phyloP scores from a whole-genome alignment of 2,888 invertebrate species.

The Troglohyphantes excavatus region DNA sequence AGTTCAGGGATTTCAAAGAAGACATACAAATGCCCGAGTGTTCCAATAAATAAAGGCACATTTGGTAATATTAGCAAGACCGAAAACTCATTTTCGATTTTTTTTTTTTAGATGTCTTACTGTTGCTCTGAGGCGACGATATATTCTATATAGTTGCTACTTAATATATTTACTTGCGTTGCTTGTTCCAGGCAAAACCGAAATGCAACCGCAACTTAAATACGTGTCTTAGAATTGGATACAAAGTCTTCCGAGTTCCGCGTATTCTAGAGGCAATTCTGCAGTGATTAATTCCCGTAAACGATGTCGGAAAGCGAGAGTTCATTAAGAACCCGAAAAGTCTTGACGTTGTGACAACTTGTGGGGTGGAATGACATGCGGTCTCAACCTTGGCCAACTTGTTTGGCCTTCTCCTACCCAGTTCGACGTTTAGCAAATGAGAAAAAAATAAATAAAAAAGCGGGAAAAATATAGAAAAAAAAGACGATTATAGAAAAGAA shows the following conservation, averaged over 20 bases:
- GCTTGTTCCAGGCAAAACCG: no score
- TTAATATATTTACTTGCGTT: no score
- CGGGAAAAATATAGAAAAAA: no score
- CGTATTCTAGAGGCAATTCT: neutral
- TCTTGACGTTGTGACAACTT: constrained; percentile 68
- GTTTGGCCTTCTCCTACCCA: constrained; percentile 56
- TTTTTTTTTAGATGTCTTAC: no score
- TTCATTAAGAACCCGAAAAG: constrained; percentile 47
- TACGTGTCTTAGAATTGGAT: neutral
- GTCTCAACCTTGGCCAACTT: constrained; percentile 70
- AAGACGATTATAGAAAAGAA: no score
- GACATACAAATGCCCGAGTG: no score
- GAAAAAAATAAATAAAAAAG: neutral
- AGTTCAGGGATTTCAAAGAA: no score
- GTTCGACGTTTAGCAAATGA: constrained; percentile 44
- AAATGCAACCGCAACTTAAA: neutral
- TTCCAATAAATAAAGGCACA: no score
- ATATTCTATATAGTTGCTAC: no score
- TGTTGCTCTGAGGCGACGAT: no score
- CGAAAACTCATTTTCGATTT: no score
- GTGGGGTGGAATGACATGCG: constrained; percentile 50
- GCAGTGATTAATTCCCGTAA: neutral
- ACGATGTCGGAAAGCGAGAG: constrained; percentile 1
- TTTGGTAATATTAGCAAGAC: no score
- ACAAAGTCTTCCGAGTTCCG: neutral